Evolutionary conservation across 2,113 vertebrate species (phyloP), one percentile per base, ranked within the genome.

Genomic region (Larimichthys crocea): DNA sequence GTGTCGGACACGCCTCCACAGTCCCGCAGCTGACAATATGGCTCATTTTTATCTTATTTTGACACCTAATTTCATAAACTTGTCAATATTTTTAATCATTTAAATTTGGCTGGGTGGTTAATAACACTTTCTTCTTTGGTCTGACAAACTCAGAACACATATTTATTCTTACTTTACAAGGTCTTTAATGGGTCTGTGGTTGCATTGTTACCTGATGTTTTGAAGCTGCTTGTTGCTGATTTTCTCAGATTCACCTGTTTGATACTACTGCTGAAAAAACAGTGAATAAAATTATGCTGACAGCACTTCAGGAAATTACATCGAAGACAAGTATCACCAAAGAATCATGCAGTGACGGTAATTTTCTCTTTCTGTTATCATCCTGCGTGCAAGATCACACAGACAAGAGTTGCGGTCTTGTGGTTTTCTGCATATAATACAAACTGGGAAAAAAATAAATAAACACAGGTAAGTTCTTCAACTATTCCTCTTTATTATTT

Each of bases 401-500:
- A 20, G 17, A 4, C 7, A 26, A 22, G 10, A 65, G 40, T 20
- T 20, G 16, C 59, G 17, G 40, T 11, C 4, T 5, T 40, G n/a
- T 31, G 1, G 26, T 42, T 75, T 46, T 29, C 22, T 50, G 42
- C 56, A 46, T 11, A 26, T 16, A 17, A 55, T 31, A 26, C 12
- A 78, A 40, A 5, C 15, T 6, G 7, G 2, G 11, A 1, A 24
- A 26, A 17, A 55, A 29, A 29, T 46, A 61, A 50, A 68, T 40
- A 76, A 55, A 20, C 55, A 80, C 76, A 67, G 22, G 29, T 15
- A 52, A 48, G n/a, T 59, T 87, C 62, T 73, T 88, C 63, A 65
- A 46, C 75, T 75, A 68, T 10, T 88, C 22, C 71, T 71, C 55
- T 93, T 94, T 92, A 91, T 93, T 92, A 42, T 77, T 55, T 85